Base-by-base conservation (phyloP, 2,888 invertebrate genomes). In the Fabriciana adippe region DNA sequence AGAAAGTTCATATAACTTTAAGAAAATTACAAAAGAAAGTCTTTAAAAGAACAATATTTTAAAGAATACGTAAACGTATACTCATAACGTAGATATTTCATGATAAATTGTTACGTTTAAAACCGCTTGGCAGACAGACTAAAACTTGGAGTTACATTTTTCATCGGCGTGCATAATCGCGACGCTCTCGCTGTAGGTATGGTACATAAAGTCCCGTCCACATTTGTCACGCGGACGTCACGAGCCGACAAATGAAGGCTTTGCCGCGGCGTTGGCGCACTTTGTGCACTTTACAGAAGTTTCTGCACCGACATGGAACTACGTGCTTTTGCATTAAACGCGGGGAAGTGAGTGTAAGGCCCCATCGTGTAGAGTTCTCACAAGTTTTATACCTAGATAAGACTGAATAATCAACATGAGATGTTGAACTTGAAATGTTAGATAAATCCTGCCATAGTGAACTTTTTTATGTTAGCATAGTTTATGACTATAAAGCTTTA, bases 191-290 rank as follows among this genome's bases (percentile, higher is more conserved):
- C 79, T 67, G 79, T 74, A 78, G 74, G 76, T 77, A 78, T 80
- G 81, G 83, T 79, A 83, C 81, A 86, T 87, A 87, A 86, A 89
- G 87, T 82, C 82, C 81, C 84, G 89, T 89, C 87, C 88, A 89
- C 90, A 92, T 93, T 93, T 93, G 92, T 93, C 93, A 92, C 88
- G 83, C 85, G 85, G 85, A 81, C 88, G 91, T 92, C 92, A 93
- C 83, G 84, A 88, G 90, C 84, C 92, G 91, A 93, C 93, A 93
- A 92, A 93, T 93, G 92, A 93, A 91, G 92, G 91, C 92, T 90
- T 91, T 89, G 86, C 89, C 83, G 84, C 85, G 86, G 83, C 83
- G 86, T 86, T 87, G 85, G 86, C 88, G 85, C 87, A 90, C 91
- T 90, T 89, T 90, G 90, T 90, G 89, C 92, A 90, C 90, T 89